Evolutionary conservation across 2,113 vertebrate genomes (phyloP).

Genomic region (Pelvicachromis taeniatus): DNA sequence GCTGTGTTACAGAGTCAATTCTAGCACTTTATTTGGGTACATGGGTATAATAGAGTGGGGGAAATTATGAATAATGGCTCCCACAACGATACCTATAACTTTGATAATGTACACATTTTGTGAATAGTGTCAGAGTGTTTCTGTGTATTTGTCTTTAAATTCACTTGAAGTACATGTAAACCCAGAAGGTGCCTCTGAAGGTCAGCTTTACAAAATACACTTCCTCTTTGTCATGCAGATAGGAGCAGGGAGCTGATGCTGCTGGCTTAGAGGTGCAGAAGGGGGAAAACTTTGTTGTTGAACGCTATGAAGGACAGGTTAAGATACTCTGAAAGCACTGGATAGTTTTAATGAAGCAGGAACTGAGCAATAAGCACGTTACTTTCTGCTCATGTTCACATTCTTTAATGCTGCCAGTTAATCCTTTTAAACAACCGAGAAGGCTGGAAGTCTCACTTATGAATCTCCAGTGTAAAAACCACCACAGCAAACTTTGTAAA

Average conservation of each 20-base stretch:
- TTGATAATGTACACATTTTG: not conserved
- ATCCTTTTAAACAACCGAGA: not conserved
- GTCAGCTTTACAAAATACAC: not conserved
- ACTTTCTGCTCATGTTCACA: not conserved
- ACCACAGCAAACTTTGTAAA: not conserved
- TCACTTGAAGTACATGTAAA: not conserved
- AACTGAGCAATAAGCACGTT: not conserved
- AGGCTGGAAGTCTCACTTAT: not conserved
- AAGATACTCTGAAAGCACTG: not conserved
- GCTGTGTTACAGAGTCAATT: not conserved
- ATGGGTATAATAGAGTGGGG: not conserved
- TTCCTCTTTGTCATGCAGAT: constrained; percentile 2
- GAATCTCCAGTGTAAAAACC: not conserved
- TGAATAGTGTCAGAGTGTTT: not conserved
- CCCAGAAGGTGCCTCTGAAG: not conserved
- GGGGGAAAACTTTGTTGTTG: not conserved
- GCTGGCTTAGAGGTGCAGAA: not conserved
- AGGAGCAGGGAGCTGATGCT: not conserved
- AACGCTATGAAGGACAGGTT: not conserved
- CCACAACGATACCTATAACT: not conserved
- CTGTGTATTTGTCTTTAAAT: not conserved
- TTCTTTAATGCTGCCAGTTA: not conserved
- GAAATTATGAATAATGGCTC: not conserved
- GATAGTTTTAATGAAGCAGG: not conserved
- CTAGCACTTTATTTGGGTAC: not conserved